Base-by-base conservation (phyloP, 2,113 vertebrate species). In the Corapipo altera region DNA sequence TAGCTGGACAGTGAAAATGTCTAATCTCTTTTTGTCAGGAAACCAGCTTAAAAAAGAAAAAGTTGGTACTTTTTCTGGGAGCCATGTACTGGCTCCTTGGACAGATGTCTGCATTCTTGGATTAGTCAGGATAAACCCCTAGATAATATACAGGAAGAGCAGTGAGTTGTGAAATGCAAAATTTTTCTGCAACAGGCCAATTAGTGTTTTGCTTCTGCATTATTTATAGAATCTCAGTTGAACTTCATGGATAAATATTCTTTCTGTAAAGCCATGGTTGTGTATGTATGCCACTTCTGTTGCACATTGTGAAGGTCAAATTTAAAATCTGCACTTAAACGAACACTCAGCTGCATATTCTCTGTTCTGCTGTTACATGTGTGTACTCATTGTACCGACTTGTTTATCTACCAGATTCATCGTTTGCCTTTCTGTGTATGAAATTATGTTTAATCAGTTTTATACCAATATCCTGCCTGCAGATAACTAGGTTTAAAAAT, bases 191-290 rank as follows among this genome's bases (percentile, higher is more conserved):
- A 88, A 76, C 19, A 55, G 91, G 52, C 64, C 85, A 96, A 91
- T 95, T 94, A 96, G 61, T 65, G 61, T 52, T 81, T 90, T 67
- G 75, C 67, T 93, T 43, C 79, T 96, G 72, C 76, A 78, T 96
- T 96, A 95, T 90, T 94, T 94, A 93, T 90, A 80, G 92, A 71
- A 77, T 65, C 61, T 91, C 59, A 35, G 52, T 69, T 94, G 93
- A 88, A 94, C 69, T 41, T 48, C 33, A n/a, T 76, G 74, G 80
- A 61, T 87, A 85, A 84, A 78, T 87, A 81, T 39, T 70, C 75
- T 39, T 82, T 55, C 71, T 83, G 5, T 55, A 54, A 72, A 82
- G 41, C 48, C 1, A 0, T 41, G 41, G 13, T 21, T 84, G 64
- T n/a, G 17, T 43, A 11, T 24, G 44, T 54, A 6, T 6, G 2